Evolutionary conservation across 2,797 vertebrate genomes (phyloP).

Genomic region (Manis pentadactyla): DNA sequence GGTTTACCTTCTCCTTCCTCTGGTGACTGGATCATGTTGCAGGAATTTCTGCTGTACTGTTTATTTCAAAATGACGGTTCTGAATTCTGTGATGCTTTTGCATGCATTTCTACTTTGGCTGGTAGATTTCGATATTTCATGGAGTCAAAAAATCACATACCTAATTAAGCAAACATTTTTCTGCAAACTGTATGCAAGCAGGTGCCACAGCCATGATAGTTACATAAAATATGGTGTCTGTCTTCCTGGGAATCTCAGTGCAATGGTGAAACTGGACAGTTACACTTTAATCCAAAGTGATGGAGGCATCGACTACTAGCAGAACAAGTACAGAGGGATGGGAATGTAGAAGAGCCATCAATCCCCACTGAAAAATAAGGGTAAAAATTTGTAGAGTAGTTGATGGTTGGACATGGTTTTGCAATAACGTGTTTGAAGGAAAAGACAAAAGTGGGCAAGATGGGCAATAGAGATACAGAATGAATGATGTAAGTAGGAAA

Average conservation of each 20-base stretch:
- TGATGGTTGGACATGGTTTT: neutral
- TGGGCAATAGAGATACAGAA: neutral
- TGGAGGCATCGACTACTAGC: neutral
- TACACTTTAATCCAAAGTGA: neutral
- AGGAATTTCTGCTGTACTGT: neutral
- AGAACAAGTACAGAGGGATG: neutral
- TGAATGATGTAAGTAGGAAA: neutral
- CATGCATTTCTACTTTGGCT: neutral
- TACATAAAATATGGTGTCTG: neutral
- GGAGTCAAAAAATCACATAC: neutral
- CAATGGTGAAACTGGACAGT: neutral
- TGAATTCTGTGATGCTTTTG: neutral
- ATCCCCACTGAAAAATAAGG: neutral
- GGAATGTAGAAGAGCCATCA: neutral
- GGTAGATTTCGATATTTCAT: neutral
- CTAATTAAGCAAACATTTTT: slow-evolving; percentile 27
- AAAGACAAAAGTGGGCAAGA: neutral
- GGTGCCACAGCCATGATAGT: neutral
- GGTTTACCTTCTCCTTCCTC: neutral
- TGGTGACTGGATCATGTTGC: neutral
- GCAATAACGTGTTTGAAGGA: neutral
- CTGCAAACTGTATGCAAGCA: neutral
- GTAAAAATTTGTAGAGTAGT: neutral
- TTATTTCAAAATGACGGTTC: neutral
- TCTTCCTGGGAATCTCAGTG: neutral